A percentile compares a stretch with the other conserved stretches of the same genome.
phyloP scores from a whole-genome alignment of 2,888 invertebrate genomes.

The Ochlodes sylvanus region DNA sequence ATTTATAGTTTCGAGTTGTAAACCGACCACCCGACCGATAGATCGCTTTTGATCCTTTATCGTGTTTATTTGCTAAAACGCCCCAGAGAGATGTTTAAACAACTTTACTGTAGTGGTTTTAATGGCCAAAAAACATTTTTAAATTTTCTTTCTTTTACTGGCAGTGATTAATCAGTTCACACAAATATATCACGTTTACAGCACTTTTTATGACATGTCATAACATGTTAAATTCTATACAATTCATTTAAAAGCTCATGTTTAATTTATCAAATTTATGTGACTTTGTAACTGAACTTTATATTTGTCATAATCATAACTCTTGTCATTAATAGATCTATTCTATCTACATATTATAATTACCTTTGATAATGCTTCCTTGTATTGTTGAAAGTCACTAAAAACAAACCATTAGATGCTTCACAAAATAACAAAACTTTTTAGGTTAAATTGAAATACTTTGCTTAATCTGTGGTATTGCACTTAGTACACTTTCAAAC shows the following conservation, averaged over 20 bases:
- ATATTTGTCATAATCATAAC: neutral
- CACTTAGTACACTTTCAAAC: constrained; percentile 46
- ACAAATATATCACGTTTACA: constrained; percentile 4
- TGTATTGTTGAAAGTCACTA: constrained; percentile 12
- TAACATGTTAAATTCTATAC: neutral
- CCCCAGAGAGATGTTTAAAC: constrained; percentile 20
- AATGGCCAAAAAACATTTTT: neutral
- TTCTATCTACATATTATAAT: neutral
- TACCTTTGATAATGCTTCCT: constrained; percentile 18
- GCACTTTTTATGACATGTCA: constrained; percentile 1
- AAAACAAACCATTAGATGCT: constrained; percentile 11
- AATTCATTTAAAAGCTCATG: neutral
- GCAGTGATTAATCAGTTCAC: neutral
- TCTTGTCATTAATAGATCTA: neutral
- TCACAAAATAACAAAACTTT: constrained; percentile 25
- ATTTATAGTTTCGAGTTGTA: constrained; percentile 35
- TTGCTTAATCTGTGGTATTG: constrained; percentile 18
- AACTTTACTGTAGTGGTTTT: constrained; percentile 5
- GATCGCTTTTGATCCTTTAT: constrained; percentile 41
- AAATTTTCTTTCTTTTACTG: neutral
- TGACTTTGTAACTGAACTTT: neutral
- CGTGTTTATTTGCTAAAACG: constrained; percentile 34
- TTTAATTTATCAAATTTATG: neutral
- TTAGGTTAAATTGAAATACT: constrained; percentile 1
- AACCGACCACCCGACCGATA: constrained; percentile 30